phyloP scores from a whole-genome alignment of 2,113 vertebrate species.

The Hippocampus mohnikei region DNA sequence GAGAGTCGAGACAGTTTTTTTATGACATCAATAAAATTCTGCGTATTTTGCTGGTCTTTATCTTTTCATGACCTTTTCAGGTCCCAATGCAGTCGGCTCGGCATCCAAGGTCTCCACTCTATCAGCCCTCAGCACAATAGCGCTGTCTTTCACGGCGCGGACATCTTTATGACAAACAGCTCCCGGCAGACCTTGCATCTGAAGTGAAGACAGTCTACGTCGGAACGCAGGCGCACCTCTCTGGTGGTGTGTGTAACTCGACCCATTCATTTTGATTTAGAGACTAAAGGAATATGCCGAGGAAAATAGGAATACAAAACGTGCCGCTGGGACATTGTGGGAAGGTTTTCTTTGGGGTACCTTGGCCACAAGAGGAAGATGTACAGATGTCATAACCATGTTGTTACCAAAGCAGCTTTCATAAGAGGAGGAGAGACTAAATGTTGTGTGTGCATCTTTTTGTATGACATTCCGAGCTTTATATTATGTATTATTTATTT shows the following conservation, averaged over 20 bases:
- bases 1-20: neutral
- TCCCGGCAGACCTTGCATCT: conserved; percentile 57
- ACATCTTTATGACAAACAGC: conserved; percentile 94
- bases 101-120: conserved; percentile 89
- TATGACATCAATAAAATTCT: neutral
- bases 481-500: conserved; percentile 86
- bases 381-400: conserved; percentile 88
- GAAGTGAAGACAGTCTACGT: conserved; percentile 57
- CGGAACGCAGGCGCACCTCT: conserved; percentile 54
- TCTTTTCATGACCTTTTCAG: conserved; percentile 66
- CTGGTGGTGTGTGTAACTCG: conserved; percentile 70
- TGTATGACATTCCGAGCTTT: conserved; percentile 97
- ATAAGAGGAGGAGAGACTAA: conserved; percentile 64
- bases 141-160: conserved; percentile 94
- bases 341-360: conserved; percentile 67
- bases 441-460: conserved; percentile 96
- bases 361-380: conserved; percentile 74
- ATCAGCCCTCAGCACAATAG: conserved; percentile 95
- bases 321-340: conserved; percentile 39
- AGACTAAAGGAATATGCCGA: conserved; percentile 75
- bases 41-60: conserved; percentile 24
- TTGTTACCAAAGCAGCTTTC: conserved; percentile 99
- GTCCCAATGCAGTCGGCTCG: conserved; percentile 85
- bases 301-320: conserved; percentile 43
- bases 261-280: conserved; percentile 85